Evolutionary conservation across 1,140 invertebrate genomes (phyloP).

Genomic region (Ericerus pela): DNA sequence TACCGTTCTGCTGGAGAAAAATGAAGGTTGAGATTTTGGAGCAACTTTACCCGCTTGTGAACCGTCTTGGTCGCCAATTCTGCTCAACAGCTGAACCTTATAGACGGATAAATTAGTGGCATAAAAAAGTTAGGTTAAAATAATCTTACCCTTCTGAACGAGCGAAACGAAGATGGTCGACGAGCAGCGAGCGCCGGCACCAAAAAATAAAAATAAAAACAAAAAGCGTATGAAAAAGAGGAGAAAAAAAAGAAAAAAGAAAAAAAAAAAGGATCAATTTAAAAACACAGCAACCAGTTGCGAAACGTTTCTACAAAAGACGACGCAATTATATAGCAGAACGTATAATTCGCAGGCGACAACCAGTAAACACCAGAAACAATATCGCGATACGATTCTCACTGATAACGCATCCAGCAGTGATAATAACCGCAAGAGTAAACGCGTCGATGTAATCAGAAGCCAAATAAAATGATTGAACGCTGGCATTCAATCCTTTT

Average conservation of each 20-base stretch:
- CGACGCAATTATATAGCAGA: neutral
- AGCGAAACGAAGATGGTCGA: neutral
- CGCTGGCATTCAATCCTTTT: too few relatives aligned
- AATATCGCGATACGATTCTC: neutral
- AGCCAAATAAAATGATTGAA: too few relatives aligned
- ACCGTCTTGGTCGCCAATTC: too few relatives aligned
- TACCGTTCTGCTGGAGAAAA: too few relatives aligned
- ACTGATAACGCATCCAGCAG: neutral
- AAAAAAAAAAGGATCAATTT: neutral
- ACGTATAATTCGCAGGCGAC: neutral
- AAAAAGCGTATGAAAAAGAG: too few relatives aligned
- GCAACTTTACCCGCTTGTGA: too few relatives aligned
- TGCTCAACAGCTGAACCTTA: too few relatives aligned
- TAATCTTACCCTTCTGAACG: too few relatives aligned
- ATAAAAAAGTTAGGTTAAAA: too few relatives aligned
- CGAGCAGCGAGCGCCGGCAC: neutral
- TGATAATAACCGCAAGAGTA: neutral
- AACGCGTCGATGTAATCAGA: too few relatives aligned
- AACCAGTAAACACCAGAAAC: slow-evolving; percentile 1
- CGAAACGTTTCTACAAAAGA: neutral
- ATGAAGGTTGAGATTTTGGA: too few relatives aligned
- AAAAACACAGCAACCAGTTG: neutral
- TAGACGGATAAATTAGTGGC: too few relatives aligned
- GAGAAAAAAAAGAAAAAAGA: neutral
- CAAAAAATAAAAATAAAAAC: neutral